phyloP scores from a whole-genome alignment of 2,113 vertebrate species.

The Octodon degus region DNA sequence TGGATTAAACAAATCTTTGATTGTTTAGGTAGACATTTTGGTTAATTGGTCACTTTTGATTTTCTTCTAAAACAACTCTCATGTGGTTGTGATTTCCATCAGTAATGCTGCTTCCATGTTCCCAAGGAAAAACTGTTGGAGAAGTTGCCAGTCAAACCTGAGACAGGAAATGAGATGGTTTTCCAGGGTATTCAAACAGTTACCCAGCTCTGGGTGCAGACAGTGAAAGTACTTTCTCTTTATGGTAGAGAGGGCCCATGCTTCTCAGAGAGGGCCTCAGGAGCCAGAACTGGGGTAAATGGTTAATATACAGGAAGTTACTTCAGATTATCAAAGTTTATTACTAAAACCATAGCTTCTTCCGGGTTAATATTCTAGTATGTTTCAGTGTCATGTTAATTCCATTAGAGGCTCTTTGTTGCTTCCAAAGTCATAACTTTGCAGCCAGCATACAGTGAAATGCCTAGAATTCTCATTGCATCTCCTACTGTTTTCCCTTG shows the following conservation, averaged over 20 bases:
- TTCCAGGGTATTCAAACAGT: not conserved
- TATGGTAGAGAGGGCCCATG: not conserved
- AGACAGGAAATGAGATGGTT: not conserved
- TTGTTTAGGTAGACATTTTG: not conserved
- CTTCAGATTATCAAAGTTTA: not conserved
- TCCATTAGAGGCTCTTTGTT: not conserved
- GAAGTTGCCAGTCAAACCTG: not conserved
- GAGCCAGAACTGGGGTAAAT: not conserved
- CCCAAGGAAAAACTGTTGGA: not conserved
- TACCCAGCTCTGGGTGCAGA: not conserved
- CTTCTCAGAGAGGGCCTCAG: not conserved
- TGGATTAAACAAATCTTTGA: not conserved
- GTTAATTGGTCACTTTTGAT: not conserved
- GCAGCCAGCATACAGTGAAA: not conserved
- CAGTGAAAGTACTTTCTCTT: not conserved
- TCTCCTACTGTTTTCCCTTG: not conserved
- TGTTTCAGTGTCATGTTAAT: not conserved
- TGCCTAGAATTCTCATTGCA: not conserved
- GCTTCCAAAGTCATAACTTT: not conserved
- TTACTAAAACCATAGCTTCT: not conserved
- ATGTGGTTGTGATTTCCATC: slow-evolving; percentile 44
- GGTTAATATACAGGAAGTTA: not conserved
- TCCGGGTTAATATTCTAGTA: not conserved
- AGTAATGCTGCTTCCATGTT: not conserved
- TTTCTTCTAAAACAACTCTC: slow-evolving; percentile 7